Conservation (phyloP, 1,140 invertebrate species). For the Rhopalosiphum padi region DNA sequence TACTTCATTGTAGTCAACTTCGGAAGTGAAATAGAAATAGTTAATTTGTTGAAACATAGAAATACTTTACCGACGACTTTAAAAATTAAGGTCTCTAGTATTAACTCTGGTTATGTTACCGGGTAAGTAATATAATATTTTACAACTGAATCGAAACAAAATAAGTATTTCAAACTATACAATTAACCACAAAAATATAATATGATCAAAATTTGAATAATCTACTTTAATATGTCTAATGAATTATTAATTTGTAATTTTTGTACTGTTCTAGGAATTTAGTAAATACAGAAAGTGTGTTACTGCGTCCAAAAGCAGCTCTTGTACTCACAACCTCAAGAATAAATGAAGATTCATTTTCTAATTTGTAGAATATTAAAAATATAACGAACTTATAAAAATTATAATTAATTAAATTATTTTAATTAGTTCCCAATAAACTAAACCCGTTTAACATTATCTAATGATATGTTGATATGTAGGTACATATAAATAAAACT, state of each 20-base stretch:
- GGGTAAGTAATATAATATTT: conserved; percentile 52
- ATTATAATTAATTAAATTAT: not conserved
- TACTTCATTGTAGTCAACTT: conserved; percentile 58
- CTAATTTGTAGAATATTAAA: not conserved
- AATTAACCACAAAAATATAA: not conserved
- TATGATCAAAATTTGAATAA: not conserved
- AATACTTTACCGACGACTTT: conserved; percentile 24
- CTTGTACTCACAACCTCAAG: conserved; percentile 52
- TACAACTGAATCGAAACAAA: not conserved
- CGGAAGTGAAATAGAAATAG: conserved; percentile 50
- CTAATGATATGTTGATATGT: not conserved
- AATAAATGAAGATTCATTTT: not conserved
- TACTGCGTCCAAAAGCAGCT: conserved; percentile 58
- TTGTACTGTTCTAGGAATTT: conserved; percentile 46
- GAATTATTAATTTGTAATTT: not conserved
- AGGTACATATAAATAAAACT: not conserved
- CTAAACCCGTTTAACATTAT: not conserved
- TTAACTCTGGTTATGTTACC: conserved; percentile 58
- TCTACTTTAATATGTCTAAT: not conserved
- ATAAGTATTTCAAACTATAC: not conserved
- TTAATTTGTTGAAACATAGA: conserved; percentile 18
- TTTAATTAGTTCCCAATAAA: not conserved
- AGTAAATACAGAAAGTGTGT: not conserved
- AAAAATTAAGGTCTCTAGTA: conserved; percentile 57
- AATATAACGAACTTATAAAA: not conserved